These are phyloP conservation scores for Apamea sordens DNA, from an alignment of 2,888 invertebrate genomes.

Conservation along the genomic window DNA sequence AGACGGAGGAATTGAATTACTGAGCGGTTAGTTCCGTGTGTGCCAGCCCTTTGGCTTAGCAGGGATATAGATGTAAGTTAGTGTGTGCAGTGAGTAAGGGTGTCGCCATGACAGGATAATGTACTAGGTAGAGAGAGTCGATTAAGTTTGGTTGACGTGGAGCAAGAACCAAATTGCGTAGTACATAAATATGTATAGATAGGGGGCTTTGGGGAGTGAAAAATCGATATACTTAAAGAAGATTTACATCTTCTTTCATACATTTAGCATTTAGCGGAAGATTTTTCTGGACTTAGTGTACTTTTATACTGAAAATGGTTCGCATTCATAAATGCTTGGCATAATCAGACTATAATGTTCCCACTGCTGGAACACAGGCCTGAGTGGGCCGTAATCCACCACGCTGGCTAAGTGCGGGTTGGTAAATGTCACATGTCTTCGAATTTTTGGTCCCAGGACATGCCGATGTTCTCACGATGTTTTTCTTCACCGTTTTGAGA, in stretches of 20 bases:
- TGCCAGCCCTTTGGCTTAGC: conserved; percentile 47
- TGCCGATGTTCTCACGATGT: too few species aligned
- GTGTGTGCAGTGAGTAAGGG: conserved; percentile 9
- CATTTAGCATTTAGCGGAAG: neutral
- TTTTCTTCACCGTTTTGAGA: neutral
- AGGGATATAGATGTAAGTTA: conserved; percentile 32
- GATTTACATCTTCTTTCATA: too few species aligned
- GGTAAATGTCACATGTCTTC: too few species aligned
- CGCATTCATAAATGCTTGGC: neutral
- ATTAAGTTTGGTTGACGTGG: neutral
- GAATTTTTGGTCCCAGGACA: too few species aligned
- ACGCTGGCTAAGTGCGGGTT: too few species aligned
- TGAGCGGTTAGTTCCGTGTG: conserved; percentile 56
- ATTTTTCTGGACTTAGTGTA: neutral
- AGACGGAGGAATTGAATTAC: conserved; percentile 59
- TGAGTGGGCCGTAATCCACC: too few species aligned
- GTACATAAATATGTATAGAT: neutral
- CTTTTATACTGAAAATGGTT: neutral
- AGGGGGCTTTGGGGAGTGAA: neutral
- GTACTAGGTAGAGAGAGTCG: neutral
- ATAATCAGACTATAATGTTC: too few species aligned
- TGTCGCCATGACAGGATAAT: conserved; percentile 6
- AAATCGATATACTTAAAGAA: neutral
- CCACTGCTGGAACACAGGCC: too few species aligned
- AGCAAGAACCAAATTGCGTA: neutral